Evolutionary conservation across 2,113 vertebrate genomes (phyloP).

Genomic region (Plectropomus leopardus): DNA sequence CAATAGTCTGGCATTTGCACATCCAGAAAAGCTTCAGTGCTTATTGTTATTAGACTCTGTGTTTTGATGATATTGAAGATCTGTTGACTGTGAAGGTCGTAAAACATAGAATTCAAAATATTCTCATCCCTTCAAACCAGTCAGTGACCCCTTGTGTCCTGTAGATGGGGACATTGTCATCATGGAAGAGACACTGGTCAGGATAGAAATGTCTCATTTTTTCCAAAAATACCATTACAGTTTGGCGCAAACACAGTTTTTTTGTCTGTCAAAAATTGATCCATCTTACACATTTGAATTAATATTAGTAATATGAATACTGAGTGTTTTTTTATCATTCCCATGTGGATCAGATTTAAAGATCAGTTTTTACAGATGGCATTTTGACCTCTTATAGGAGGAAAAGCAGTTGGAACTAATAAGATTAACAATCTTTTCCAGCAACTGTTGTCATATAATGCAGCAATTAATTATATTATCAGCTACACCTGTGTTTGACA

Average conservation of each 20-base stretch:
- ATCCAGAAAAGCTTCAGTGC: too few relatives aligned
- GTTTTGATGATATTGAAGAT: too few relatives aligned
- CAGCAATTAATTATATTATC: background rate
- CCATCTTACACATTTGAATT: background rate
- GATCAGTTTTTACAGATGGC: background rate
- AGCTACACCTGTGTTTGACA: too few relatives aligned
- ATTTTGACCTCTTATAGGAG: background rate
- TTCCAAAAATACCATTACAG: too few relatives aligned
- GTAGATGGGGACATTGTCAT: constrained; percentile 27
- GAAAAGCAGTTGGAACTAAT: too few relatives aligned
- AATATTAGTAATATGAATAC: too few relatives aligned
- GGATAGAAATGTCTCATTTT: background rate
- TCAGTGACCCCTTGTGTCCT: background rate
- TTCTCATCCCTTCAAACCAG: too few relatives aligned
- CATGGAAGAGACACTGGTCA: background rate
- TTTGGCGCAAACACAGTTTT: background rate
- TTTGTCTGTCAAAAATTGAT: background rate
- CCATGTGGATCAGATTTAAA: background rate
- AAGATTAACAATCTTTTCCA: background rate
- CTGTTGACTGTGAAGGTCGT: too few relatives aligned
- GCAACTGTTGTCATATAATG: background rate
- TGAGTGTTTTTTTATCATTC: background rate
- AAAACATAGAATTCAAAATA: too few relatives aligned
- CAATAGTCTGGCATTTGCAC: too few relatives aligned
- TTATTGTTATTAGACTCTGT: too few relatives aligned